Percentiles rank a stretch among this genome's conserved stretches.
Evolutionary conservation across 2,888 invertebrate species (phyloP).

Genomic region (Argynnis bischoffii): DNA sequence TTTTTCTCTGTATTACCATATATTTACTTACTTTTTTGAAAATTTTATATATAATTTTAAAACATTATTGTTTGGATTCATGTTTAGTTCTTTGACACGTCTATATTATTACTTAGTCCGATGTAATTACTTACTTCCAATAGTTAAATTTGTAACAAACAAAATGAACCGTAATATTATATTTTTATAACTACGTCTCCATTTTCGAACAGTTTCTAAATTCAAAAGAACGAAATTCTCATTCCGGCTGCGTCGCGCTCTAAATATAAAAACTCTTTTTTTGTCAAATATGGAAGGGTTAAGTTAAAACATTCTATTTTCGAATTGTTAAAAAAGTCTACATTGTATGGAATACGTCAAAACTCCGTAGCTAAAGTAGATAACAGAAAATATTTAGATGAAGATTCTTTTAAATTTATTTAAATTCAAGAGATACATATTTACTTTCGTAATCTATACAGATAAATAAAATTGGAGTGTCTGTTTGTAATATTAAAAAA

Average conservation of each 20-base stretch:
- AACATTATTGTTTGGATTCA: too few species aligned
- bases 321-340: slow-evolving; percentile 80
- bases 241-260: slow-evolving; percentile 75
- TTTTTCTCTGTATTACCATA: too few species aligned
- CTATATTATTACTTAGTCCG: too few species aligned
- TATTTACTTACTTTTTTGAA: too few species aligned
- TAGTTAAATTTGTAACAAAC: background rate
- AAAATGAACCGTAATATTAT: background rate
- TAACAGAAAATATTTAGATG: slow-evolving; percentile 47
- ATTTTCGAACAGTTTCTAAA: slow-evolving; percentile 72
- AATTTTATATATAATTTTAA: too few species aligned
- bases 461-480: too few species aligned
- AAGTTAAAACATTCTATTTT: slow-evolving; percentile 82
- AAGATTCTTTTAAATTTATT: slow-evolving; percentile 14
- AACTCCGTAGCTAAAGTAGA: slow-evolving; percentile 70
- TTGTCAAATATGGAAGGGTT: slow-evolving; percentile 83
- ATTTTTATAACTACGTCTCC: slow-evolving; percentile 53
- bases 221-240: slow-evolving; percentile 77
- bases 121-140: too few species aligned
- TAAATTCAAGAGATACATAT: background rate
- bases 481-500: too few species aligned
- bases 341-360: slow-evolving; percentile 82
- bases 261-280: slow-evolving; percentile 79
- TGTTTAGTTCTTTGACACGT: too few species aligned
- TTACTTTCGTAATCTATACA: too few species aligned